These are phyloP conservation scores for Aphelenchoides besseyi DNA, from an alignment of 1,140 invertebrate species.

Conservation along the genomic window DNA sequence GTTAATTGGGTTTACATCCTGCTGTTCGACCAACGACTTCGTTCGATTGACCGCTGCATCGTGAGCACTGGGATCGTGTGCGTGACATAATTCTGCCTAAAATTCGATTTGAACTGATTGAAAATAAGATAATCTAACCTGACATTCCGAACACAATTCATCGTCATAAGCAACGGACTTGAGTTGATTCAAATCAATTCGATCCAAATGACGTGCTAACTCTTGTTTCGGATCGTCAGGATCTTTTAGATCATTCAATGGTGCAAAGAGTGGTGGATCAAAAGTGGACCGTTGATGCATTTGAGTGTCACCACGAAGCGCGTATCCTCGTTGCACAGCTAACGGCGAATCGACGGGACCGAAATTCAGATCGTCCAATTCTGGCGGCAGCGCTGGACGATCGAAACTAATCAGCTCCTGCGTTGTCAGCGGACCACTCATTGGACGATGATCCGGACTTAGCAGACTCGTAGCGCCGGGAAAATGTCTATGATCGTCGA, in stretches of 20 bases:
- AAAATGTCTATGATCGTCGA: constrained; percentile 14
- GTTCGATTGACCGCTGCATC: background rate
- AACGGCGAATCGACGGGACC: constrained; percentile 5
- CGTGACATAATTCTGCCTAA: background rate
- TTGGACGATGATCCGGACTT: background rate
- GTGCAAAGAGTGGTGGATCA: constrained; percentile 3
- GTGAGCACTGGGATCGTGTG: background rate
- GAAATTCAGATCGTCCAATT: constrained; percentile 16
- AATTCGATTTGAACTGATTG: too few species aligned
- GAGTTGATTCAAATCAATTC: constrained; percentile 13
- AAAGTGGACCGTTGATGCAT: background rate
- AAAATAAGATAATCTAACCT: too few species aligned
- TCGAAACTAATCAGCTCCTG: constrained; percentile 19
- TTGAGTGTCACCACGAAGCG: background rate
- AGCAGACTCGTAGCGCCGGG: background rate
- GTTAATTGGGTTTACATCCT: background rate
- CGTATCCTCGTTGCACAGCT: background rate
- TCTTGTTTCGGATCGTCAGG: constrained; percentile 12
- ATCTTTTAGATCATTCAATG: constrained; percentile 19
- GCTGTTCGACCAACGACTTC: background rate
- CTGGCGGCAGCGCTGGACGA: background rate
- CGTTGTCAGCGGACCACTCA: background rate
- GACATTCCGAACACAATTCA: constrained; percentile 8
- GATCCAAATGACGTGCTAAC: constrained; percentile 4
- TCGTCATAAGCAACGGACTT: background rate